Evolutionary conservation across 2,113 vertebrate genomes (phyloP).

Genomic region (Zapornia atra): DNA sequence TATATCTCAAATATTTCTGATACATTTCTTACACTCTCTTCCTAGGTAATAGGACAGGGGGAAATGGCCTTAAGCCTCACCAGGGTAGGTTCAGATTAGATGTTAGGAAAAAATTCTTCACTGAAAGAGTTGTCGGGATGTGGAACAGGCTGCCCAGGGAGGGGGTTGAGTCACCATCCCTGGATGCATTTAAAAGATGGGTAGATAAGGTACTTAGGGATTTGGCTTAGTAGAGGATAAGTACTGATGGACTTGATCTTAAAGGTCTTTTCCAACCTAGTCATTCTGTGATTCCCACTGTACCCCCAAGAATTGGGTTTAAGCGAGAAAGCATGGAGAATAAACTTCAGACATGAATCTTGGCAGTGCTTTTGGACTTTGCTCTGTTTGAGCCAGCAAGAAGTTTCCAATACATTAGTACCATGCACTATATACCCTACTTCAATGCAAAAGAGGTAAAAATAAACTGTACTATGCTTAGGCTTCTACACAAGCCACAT

Average conservation of each 20-base stretch:
- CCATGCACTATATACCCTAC: rapidly evolving
- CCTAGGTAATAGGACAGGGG: too few species aligned
- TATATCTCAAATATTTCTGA: neutral
- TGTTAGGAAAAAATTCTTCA: too few species aligned
- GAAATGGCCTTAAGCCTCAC: too few species aligned
- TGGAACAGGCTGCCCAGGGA: too few species aligned
- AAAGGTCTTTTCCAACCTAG: too few species aligned
- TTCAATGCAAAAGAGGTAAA: neutral
- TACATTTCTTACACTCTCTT: neutral
- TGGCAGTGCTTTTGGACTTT: neutral
- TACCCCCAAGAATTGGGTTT: neutral
- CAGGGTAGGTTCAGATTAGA: too few species aligned
- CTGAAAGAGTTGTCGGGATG: too few species aligned
- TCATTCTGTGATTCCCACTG: neutral
- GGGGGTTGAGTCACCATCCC: too few species aligned
- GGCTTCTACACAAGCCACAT: neutral
- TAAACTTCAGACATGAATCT: neutral
- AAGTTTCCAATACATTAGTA: neutral
- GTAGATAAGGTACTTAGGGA: too few species aligned
- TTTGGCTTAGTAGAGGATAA: too few species aligned
- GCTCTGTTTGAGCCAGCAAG: neutral
- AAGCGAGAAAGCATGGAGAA: neutral
- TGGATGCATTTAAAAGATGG: too few species aligned
- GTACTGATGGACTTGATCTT: too few species aligned
- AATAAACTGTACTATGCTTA: neutral